Percentiles rank a stretch among this genome's conserved stretches.
These are phyloP conservation scores for Macroteleia sp. DNA, from an alignment of 2,888 invertebrate genomes.

Conservation along the genomic window DNA sequence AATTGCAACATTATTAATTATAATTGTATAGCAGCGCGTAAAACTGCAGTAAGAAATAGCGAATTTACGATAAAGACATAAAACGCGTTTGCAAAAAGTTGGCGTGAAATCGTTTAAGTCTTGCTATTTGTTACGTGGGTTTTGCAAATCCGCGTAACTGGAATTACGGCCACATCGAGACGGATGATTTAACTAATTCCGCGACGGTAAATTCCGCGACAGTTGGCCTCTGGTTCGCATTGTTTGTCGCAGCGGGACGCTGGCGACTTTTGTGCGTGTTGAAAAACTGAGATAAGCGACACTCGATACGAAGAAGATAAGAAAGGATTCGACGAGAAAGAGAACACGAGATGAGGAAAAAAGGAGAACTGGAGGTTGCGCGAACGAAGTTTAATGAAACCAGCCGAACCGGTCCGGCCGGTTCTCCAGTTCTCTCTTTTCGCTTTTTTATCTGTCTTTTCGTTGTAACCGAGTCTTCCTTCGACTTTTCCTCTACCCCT, in stretches of 20 bases:
- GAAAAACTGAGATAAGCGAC: slow-evolving; percentile 42
- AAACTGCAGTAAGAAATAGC: too few relatives aligned
- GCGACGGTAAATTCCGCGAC: slow-evolving; percentile 40
- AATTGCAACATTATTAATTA: too few relatives aligned
- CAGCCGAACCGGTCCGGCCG: slow-evolving; percentile 52
- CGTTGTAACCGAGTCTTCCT: too few relatives aligned
- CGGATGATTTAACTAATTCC: slow-evolving; percentile 50
- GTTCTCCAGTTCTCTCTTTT: slow-evolving; percentile 61
- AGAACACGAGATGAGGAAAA: slow-evolving; percentile 28
- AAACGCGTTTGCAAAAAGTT: too few relatives aligned
- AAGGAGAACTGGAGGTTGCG: slow-evolving; percentile 70
- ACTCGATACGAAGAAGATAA: slow-evolving; percentile 28
- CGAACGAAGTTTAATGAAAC: slow-evolving; percentile 65
- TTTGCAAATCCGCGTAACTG: slow-evolving; percentile 24
- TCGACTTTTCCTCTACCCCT: slow-evolving; percentile 52
- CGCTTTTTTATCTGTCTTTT: slow-evolving; percentile 57
- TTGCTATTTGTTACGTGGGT: slow-evolving; percentile 13
- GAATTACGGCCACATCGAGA: slow-evolving; percentile 26
- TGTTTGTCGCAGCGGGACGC: slow-evolving; percentile 25
- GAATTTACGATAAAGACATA: too few relatives aligned
- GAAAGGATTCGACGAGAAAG: slow-evolving; percentile 28
- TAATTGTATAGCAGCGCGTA: too few relatives aligned
- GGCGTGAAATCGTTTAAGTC: too few relatives aligned
- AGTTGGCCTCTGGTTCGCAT: slow-evolving; percentile 36
- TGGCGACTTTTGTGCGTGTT: slow-evolving; percentile 56